Evolutionary conservation across 2,888 invertebrate genomes (phyloP).

Genomic region (Acanthoscelides obtectus): DNA sequence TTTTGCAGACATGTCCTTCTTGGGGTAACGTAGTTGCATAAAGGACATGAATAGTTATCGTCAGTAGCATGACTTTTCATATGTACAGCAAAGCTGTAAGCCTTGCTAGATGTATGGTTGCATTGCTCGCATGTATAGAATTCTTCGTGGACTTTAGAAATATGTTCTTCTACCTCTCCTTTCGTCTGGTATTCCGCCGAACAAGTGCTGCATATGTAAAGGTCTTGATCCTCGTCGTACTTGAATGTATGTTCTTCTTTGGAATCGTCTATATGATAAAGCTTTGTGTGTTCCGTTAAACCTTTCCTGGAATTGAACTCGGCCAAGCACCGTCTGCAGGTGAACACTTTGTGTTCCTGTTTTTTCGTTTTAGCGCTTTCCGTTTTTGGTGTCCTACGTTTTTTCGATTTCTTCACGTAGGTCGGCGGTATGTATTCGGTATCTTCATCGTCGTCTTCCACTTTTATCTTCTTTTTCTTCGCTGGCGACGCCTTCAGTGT

Average conservation of each 20-base stretch:
- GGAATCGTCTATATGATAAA: slow-evolving; percentile 29
- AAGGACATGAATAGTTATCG: slow-evolving; percentile 31
- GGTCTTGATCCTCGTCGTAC: slow-evolving; percentile 32
- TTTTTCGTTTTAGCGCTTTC: slow-evolving; percentile 16
- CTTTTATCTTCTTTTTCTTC: slow-evolving; percentile 17
- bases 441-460: slow-evolving; percentile 15
- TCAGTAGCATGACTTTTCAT: slow-evolving; percentile 34
- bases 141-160: slow-evolving; percentile 31
- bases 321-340: slow-evolving; percentile 35
- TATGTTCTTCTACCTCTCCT: slow-evolving; percentile 33
- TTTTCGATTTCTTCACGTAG: slow-evolving; percentile 18
- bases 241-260: slow-evolving; percentile 32
- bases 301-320: slow-evolving; percentile 32
- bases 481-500: slow-evolving; percentile 7
- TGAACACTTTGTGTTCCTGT: slow-evolving; percentile 32
- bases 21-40: slow-evolving; percentile 33
- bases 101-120: slow-evolving; percentile 34
- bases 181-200: slow-evolving; percentile 34
- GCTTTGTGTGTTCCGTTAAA: slow-evolving; percentile 35
- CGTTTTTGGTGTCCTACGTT: slow-evolving; percentile 11
- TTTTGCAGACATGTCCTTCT: slow-evolving; percentile 42
- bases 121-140: slow-evolving; percentile 42
- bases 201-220: slow-evolving; percentile 35
- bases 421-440: slow-evolving; percentile 21
- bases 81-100: slow-evolving; percentile 38